A percentile compares a stretch with the other conserved stretches of the same genome.
Evolutionary conservation across 2,113 vertebrate species (phyloP).

Genomic region (Glaucidium brasilianum): DNA sequence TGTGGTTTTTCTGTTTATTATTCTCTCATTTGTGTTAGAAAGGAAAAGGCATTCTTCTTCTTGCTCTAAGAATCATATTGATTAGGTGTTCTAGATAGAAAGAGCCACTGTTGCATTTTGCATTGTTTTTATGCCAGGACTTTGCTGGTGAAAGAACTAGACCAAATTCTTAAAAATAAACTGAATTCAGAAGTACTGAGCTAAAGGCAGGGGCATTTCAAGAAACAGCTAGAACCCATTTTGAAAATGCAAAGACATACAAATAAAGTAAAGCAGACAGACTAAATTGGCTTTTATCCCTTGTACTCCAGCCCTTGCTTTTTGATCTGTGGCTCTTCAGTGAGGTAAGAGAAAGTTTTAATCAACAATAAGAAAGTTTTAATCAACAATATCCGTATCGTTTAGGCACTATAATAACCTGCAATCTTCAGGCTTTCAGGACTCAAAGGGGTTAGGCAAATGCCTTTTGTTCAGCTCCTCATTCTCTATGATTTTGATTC

Average conservation of each 20-base stretch:
- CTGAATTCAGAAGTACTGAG: neutral
- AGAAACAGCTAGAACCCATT: constrained; percentile 34
- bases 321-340: constrained; percentile 18
- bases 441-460: neutral
- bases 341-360: neutral
- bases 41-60: neutral
- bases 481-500: constrained; percentile 2
- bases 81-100: neutral
- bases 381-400: neutral
- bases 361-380: neutral
- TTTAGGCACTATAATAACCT: constrained; percentile 15
- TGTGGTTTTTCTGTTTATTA: neutral
- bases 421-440: constrained; percentile 20
- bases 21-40: neutral
- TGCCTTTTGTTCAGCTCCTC: neutral
- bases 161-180: constrained; percentile 19
- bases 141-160: neutral
- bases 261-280: constrained; percentile 13
- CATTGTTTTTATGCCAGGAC: neutral
- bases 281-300: constrained; percentile 23
- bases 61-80: neutral
- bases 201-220: constrained; percentile 23
- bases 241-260: constrained; percentile 24
- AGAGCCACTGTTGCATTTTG: neutral
- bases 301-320: neutral